Evolutionary conservation across 2,113 vertebrate species (phyloP).

Genomic region (Calypte anna): DNA sequence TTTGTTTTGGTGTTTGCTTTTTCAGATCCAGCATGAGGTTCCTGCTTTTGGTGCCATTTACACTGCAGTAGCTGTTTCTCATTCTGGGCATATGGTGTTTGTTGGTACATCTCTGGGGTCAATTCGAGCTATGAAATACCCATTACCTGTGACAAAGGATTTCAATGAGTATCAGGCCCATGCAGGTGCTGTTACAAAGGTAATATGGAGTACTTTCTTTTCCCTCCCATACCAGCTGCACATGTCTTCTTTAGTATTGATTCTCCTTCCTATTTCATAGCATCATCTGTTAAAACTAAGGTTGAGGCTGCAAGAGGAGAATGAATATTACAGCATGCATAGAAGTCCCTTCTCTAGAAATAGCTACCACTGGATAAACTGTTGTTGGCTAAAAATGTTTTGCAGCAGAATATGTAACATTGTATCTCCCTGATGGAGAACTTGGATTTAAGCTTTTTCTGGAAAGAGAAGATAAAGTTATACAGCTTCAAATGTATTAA

Average conservation of each 20-base stretch:
- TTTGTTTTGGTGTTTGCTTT: not conserved
- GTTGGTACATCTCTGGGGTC: conserved; percentile 88
- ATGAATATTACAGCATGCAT: not conserved
- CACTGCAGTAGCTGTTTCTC: conserved; percentile 84
- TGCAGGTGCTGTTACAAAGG: conserved; percentile 89
- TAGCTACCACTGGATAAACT: not conserved
- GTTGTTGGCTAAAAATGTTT: not conserved
- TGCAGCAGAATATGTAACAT: not conserved
- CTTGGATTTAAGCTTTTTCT: not conserved
- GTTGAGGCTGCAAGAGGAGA: not conserved
- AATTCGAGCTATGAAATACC: conserved; percentile 88
- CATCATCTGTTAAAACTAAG: not conserved
- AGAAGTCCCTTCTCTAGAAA: not conserved
- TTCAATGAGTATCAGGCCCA: conserved; percentile 90
- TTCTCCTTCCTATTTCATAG: not conserved
- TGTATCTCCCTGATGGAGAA: not conserved
- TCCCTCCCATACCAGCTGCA: not conserved
- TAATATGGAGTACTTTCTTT: conserved; percentile 42
- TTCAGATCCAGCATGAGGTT: conserved; percentile 86
- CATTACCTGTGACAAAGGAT: conserved; percentile 82
- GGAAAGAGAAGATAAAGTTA: not conserved
- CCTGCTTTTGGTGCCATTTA: conserved; percentile 79
- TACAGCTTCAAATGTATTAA: not conserved
- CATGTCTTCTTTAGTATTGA: not conserved
- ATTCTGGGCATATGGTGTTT: conserved; percentile 85